Base-by-base conservation (phyloP, 2,888 invertebrate species). In the Parelbella ahira region DNA sequence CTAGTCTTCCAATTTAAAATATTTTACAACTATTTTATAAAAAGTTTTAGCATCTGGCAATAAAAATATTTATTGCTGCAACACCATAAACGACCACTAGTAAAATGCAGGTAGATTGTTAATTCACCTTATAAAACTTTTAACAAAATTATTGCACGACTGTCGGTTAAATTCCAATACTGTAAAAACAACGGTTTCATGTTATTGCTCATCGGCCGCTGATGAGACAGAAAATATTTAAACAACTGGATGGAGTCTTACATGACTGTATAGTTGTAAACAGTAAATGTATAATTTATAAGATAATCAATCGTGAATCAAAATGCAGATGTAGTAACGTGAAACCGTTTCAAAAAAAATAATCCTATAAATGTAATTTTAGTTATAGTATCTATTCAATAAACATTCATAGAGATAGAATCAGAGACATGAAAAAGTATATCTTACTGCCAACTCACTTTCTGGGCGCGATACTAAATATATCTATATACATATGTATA, bases 61-160 rank as follows among this genome's bases (percentile, higher is more conserved):
- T 19, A 28, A 10, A 10, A 3, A 11, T 21, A 21, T 20, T 32
- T 20, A 2, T 8, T 37, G 3, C 9, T 7, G n/a, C 20, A 7
- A 37, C 28, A 19, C 21, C 12, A 6, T 23, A n/a, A 15, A 2
- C 21, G 13, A 27, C 33, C 41, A 41, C 41, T 39, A 39, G 39
- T 39, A 32, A 39, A 25, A 32, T 11, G 19, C 30, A 39, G 18
- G n/a, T 12, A 33, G 13, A 20, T 13, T 33, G 3, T 41, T 33
- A 7, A 27, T 41, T 21, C 41, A 41, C 41, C 7, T 25, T 32
- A 20, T 21, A 21, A 15, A 19, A 5, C 13, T 41, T 37, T 37
- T 25, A 24, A 28, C n/a, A 33, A 13, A 33, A 44, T 43, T 41
- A 37, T 34, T 42, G 47, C 47, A 48, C 47, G 23, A 19, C 2